Percentiles rank a stretch among this genome's conserved stretches.
phyloP scores from a whole-genome alignment of 2,113 vertebrate genomes.

The Thalassoma bifasciatum region DNA sequence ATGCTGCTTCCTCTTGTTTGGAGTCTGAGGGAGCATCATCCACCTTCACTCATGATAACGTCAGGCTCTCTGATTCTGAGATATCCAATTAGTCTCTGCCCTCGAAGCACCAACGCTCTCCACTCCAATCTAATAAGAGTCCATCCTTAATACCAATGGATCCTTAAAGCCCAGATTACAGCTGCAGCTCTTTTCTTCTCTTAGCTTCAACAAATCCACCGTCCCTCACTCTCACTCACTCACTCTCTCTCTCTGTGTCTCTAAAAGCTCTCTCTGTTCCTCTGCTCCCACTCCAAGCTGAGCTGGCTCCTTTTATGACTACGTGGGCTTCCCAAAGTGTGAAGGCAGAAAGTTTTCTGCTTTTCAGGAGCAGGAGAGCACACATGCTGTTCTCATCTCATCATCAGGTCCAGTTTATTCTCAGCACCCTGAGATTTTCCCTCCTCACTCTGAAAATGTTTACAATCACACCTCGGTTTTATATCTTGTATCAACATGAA shows the following conservation, averaged over 20 bases:
- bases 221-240: constrained; percentile 18
- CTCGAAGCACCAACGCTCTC: constrained; percentile 31
- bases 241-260: neutral
- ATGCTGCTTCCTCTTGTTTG: constrained; percentile 37
- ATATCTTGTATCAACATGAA: no score
- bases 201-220: constrained; percentile 1
- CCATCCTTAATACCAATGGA: constrained; percentile 55
- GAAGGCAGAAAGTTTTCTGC: constrained; percentile 13
- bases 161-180: constrained; percentile 71
- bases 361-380: constrained; percentile 22
- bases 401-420: constrained; percentile 27
- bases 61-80: constrained; percentile 58
- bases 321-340: constrained; percentile 20
- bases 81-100: constrained; percentile 75
- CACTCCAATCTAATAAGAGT: constrained; percentile 62
- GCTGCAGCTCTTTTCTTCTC: constrained; percentile 1
- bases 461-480: neutral
- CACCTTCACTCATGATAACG: constrained; percentile 35
- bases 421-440: constrained; percentile 7
- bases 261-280: constrained; percentile 6
- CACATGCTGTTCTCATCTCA: constrained; percentile 4
- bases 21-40: constrained; percentile 1
- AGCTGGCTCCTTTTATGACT: constrained; percentile 13
- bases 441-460: neutral
- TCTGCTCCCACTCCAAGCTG: neutral